These are phyloP conservation scores for Drepana falcataria DNA, from an alignment of 2,888 invertebrate species.

Conservation along the genomic window DNA sequence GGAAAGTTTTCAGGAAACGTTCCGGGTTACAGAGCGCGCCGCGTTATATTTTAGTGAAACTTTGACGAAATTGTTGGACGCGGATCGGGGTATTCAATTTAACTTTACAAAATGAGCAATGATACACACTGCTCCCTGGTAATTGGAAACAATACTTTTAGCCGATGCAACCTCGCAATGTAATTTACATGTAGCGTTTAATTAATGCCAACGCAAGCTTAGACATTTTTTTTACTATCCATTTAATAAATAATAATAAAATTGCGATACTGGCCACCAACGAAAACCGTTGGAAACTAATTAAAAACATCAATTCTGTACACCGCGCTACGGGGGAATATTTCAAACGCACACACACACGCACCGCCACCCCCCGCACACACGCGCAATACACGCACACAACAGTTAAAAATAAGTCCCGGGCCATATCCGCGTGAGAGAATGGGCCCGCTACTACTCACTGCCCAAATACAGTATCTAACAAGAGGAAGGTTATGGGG, in stretches of 20 bases:
- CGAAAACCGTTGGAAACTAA: conserved; percentile 75
- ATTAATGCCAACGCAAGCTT: conserved; percentile 1
- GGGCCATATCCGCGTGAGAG: conserved; percentile 69
- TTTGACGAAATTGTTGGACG: conserved; percentile 53
- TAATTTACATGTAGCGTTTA: too few species aligned
- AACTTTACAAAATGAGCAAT: conserved; percentile 29
- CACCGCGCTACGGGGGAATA: conserved; percentile 65
- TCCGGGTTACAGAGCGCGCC: conserved; percentile 53
- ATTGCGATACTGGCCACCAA: conserved; percentile 55
- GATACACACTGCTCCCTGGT: conserved; percentile 2
- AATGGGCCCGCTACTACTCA: conserved; percentile 45
- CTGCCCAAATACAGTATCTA: conserved; percentile 33
- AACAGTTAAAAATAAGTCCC: conserved; percentile 70
- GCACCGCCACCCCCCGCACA: conserved; percentile 41
- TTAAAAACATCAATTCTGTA: conserved; percentile 77
- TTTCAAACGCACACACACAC: conserved; percentile 69
- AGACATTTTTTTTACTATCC: conserved; percentile 25
- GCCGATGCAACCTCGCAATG: too few species aligned
- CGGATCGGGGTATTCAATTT: conserved; percentile 46
- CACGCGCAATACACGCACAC: conserved; percentile 55
- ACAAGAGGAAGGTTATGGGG: conserved; percentile 15
- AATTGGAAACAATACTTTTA: conserved; percentile 1
- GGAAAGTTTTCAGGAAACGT: conserved; percentile 70
- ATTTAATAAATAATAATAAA: conserved; percentile 55
- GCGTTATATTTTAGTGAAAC: conserved; percentile 60